A percentile compares a stretch with the other conserved stretches of the same genome.
These are phyloP conservation scores for Anhinga rufa DNA, from an alignment of 2,113 vertebrate genomes.

Conservation along the genomic window DNA sequence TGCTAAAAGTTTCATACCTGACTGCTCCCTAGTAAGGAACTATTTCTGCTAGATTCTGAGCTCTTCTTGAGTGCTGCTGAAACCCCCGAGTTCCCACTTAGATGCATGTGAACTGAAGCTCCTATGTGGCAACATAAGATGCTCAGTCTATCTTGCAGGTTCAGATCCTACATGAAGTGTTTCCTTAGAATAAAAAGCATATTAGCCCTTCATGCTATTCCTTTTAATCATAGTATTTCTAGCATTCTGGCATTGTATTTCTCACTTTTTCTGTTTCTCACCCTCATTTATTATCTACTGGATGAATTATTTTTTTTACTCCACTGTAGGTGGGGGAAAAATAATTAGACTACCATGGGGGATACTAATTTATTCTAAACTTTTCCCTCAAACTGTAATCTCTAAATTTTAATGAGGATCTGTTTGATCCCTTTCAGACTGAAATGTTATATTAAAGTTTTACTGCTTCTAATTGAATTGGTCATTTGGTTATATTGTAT, in stretches of 20 bases:
- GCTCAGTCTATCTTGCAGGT: background rate
- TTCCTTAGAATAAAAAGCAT: background rate
- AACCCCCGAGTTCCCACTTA: background rate
- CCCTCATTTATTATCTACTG: background rate
- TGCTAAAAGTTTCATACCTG: background rate
- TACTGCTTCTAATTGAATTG: background rate
- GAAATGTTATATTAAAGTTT: background rate
- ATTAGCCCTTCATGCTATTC: background rate
- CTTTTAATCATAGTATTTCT: background rate
- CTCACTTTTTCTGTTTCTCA: background rate
- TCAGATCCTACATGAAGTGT: background rate
- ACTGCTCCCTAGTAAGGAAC: background rate
- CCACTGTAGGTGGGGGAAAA: background rate
- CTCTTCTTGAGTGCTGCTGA: background rate
- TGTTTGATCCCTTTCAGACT: background rate
- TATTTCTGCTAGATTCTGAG: background rate
- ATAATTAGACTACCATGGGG: background rate
- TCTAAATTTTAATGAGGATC: constrained; percentile 11
- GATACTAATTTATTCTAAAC: background rate
- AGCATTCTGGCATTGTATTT: background rate
- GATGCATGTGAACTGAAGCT: background rate
- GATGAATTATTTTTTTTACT: background rate
- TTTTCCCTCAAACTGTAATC: background rate
- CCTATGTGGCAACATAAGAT: background rate
- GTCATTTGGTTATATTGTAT: background rate